Percentiles rank a stretch among this genome's conserved stretches.
Evolutionary conservation across 2,113 vertebrate genomes (phyloP).

Genomic region (Vireo altiloquus): DNA sequence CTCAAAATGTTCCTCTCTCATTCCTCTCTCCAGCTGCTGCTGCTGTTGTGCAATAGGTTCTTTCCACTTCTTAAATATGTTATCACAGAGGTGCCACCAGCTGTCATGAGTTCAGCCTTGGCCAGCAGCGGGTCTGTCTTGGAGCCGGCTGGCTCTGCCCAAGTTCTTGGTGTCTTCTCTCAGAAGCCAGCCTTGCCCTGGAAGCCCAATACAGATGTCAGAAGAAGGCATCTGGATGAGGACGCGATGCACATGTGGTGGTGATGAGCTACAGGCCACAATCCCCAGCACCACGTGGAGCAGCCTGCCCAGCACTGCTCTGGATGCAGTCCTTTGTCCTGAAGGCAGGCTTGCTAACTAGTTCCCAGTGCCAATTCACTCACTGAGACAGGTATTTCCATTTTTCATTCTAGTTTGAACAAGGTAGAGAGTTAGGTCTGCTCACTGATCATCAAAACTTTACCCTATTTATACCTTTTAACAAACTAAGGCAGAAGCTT

Average conservation of each 20-base stretch:
- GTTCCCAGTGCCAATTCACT: neutral
- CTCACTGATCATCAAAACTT: neutral
- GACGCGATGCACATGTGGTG: accelerated
- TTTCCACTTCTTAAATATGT: neutral
- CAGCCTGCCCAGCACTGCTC: accelerated
- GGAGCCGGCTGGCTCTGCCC: neutral
- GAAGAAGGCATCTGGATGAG: neutral
- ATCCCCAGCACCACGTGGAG: accelerated
- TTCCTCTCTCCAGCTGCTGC: neutral
- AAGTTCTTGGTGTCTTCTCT: neutral
- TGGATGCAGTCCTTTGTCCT: neutral
- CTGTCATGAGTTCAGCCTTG: neutral
- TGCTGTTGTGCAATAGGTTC: neutral
- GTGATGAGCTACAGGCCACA: neutral
- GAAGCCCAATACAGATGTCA: neutral
- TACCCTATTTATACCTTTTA: neutral
- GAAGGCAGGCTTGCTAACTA: neutral
- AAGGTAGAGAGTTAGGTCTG: accelerated
- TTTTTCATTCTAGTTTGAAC: neutral
- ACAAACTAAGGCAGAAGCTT: neutral
- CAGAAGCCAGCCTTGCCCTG: neutral
- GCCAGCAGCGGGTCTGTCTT: neutral
- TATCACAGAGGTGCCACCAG: neutral
- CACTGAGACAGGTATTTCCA: neutral
- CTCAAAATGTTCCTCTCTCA: neutral